These are phyloP conservation scores for Scaptomyza reducta DNA, from an alignment of 2,888 invertebrate species.

Conservation along the genomic window DNA sequence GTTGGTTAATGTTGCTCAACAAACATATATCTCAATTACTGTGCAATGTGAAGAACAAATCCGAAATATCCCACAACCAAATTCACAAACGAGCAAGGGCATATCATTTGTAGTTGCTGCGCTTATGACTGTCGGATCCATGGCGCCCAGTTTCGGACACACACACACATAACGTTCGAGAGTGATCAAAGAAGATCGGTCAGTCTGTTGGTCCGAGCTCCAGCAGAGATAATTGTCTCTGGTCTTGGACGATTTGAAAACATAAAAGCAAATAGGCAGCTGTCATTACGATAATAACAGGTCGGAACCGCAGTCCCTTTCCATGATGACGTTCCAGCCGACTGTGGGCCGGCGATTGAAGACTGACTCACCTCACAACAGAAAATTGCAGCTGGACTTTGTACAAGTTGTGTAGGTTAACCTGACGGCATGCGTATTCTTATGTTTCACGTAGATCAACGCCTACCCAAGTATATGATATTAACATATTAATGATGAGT, in stretches of 20 bases:
- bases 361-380: constrained; percentile 54
- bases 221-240: constrained; percentile 72
- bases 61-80: constrained; percentile 31
- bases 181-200: constrained; percentile 45
- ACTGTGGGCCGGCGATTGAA: constrained; percentile 32
- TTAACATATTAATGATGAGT: background rate
- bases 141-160: constrained; percentile 36
- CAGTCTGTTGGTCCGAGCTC: constrained; percentile 48
- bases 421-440: background rate
- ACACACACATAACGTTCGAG: constrained; percentile 15
- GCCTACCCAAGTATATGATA: background rate
- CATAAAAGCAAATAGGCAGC: constrained; percentile 82
- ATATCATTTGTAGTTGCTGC: constrained; percentile 43
- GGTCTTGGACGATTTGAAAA: constrained; percentile 63
- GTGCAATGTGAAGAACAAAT: background rate
- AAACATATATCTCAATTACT: background rate
- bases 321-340: constrained; percentile 48
- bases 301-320: constrained; percentile 69
- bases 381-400: constrained; percentile 52
- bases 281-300: constrained; percentile 81
- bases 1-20: background rate
- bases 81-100: constrained; percentile 22
- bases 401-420: constrained; percentile 41
- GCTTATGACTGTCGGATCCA: constrained; percentile 22
- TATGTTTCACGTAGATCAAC: too few species aligned